Evolutionary conservation across 2,888 invertebrate species (phyloP), one percentile per base, ranked within the genome.

Genomic region (Polymixis lichenea): DNA sequence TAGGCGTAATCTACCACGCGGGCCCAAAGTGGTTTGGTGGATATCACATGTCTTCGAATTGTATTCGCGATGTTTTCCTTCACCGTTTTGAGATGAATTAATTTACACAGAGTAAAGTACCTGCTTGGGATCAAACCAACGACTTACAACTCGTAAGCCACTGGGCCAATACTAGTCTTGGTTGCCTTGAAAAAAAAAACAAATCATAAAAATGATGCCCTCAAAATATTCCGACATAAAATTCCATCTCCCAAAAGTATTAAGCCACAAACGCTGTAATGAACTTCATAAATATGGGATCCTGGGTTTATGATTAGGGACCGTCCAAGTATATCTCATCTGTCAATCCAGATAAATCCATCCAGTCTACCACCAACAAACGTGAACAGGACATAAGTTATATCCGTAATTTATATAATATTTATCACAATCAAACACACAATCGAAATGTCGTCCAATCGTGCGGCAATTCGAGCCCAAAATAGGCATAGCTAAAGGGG

Each of bases 401-500:
- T 84, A 66, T 77, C 69, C 58, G 82, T 86, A 80, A 86, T 88
- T 84, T 86, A 84, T 81, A 72, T 78, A 77, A 80, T 80, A 88
- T 88, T 87, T 79, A 87, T 85, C 87, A 82, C 80, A 82, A 78
- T 82, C 87, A 75, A 69, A 65, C 68, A 67, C 75, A 86, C 87
- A 87, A 82, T 87, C 76, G 78, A 80, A 77, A 82, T 82, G 88
- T 80, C 85, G 85, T 75, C 78, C 87, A 81, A 81, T 84, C 71
- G 74, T 69, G 77, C 61, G 73, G 64, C 76, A 77, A 78, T 83
- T 80, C 75, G 77, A 74, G 73, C 81, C 88, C 86, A 88, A 91
- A 91, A 93, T 90, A 91, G 89, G 90, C 88, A 84, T 87, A 86
- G 85, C 85, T 89, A 86, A 91, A 91, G 87, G 87, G 72, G 87